These are phyloP conservation scores for Megathymus violae DNA, from an alignment of 1,140 invertebrate genomes.

Conservation along the genomic window DNA sequence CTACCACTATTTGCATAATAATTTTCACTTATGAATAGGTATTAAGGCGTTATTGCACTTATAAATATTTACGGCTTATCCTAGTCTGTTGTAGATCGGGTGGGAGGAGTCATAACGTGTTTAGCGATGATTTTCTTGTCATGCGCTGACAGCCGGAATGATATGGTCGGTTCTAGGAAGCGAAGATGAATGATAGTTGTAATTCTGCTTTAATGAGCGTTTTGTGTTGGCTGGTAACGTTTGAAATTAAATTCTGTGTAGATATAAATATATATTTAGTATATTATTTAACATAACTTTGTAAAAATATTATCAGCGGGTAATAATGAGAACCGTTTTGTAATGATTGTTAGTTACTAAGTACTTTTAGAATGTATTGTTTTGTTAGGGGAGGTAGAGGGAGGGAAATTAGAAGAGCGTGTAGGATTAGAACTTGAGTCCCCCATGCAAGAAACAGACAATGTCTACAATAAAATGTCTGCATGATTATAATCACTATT, in stretches of 20 bases:
- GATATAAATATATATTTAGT: too few relatives aligned
- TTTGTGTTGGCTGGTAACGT: slow-evolving; percentile 46
- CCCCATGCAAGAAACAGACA: too few relatives aligned
- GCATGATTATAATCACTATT: too few relatives aligned
- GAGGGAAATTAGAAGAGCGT: too few relatives aligned
- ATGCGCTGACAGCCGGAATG: slow-evolving; percentile 59
- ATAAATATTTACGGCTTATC: slow-evolving; percentile 77
- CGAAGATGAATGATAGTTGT: slow-evolving; percentile 61
- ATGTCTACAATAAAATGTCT: too few relatives aligned
- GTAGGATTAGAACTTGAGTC: too few relatives aligned
- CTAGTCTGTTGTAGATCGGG: slow-evolving; percentile 39
- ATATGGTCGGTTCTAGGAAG: slow-evolving; percentile 57
- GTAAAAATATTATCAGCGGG: too few relatives aligned
- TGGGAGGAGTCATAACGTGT: slow-evolving; percentile 53
- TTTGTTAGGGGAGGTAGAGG: too few relatives aligned
- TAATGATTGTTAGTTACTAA: too few relatives aligned
- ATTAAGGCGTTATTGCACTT: slow-evolving; percentile 78
- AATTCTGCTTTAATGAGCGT: slow-evolving; percentile 60
- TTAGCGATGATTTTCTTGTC: slow-evolving; percentile 62
- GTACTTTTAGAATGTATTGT: too few relatives aligned
- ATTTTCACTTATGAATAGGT: slow-evolving; percentile 83
- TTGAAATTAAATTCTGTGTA: background rate
- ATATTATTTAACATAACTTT: too few relatives aligned
- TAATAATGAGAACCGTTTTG: too few relatives aligned
- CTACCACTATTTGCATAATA: slow-evolving; percentile 80